A percentile compares a stretch with the other conserved stretches of the same genome.
Conservation (phyloP, 2,113 vertebrate genomes). For the Upupa epops region DNA sequence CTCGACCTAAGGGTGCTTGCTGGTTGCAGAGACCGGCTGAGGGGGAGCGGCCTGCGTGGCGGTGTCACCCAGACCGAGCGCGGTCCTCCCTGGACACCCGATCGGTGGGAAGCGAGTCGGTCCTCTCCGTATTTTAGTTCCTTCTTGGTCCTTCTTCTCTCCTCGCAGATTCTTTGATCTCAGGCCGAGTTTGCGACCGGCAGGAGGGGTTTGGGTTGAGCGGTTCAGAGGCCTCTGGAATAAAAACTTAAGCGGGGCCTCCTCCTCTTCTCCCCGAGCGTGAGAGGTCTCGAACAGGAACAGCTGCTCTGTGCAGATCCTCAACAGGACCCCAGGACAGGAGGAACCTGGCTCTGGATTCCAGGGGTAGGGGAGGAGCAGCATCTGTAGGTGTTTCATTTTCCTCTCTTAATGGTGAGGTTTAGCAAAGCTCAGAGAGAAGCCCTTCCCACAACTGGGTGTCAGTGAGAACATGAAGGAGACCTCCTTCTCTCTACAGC, state of each 20-base stretch:
- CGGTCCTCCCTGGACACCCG: too few species aligned
- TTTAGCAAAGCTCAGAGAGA: neutral
- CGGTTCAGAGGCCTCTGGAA: neutral
- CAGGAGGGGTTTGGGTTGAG: neutral
- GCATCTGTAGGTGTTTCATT: neutral
- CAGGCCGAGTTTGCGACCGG: fast-evolving
- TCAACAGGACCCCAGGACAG: too few species aligned
- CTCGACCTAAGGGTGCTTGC: too few species aligned
- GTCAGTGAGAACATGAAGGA: neutral
- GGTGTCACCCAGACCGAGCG: too few species aligned
- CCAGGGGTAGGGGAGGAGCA: neutral
- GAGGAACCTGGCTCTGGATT: too few species aligned
- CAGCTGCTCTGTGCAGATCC: too few species aligned
- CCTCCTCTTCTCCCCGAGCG: too few species aligned
- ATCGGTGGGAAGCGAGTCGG: neutral
- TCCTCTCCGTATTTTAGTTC: neutral
- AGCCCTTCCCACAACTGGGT: neutral
- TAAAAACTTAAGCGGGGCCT: fast-evolving
- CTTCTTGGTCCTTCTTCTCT: neutral
- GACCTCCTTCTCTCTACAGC: too few species aligned
- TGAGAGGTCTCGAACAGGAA: too few species aligned
- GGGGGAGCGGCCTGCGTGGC: too few species aligned
- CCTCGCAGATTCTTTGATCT: neutral
- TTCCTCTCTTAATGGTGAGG: neutral
- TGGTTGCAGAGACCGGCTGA: too few species aligned